Percentiles rank a stretch among this genome's conserved stretches.
phyloP scores from a whole-genome alignment of 2,888 invertebrate genomes.

The Tuberolachnus salignus region DNA sequence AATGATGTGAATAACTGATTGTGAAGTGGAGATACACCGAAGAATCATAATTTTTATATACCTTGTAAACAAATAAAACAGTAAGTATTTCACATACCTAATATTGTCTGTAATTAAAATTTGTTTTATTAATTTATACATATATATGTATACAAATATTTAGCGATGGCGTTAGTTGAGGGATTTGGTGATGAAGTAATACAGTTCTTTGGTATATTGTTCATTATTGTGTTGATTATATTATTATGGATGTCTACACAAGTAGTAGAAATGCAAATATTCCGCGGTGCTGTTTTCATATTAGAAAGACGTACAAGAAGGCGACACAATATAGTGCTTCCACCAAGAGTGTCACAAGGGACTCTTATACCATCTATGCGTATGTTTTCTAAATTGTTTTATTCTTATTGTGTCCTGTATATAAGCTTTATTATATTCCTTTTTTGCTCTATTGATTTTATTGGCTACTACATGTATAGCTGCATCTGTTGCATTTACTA shows the following conservation, averaged over 20 bases:
- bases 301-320: conserved; percentile 64
- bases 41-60: not conserved
- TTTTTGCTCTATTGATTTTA: conserved; percentile 1
- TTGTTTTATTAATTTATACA: not conserved
- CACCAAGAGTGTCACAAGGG: conserved; percentile 22
- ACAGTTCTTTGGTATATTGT: conserved; percentile 71
- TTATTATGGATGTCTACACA: conserved; percentile 80
- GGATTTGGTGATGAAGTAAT: conserved; percentile 85
- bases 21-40: conserved; percentile 2
- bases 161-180: conserved; percentile 76
- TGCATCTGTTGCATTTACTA: not conserved
- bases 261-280: conserved; percentile 72
- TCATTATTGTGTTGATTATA: conserved; percentile 67
- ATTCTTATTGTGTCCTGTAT: no score
- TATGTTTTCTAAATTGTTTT: not conserved
- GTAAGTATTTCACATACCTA: conserved; percentile 13
- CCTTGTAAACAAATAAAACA: not conserved
- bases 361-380: not conserved
- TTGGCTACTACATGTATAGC: conserved; percentile 7
- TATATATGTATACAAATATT: conserved; percentile 21
- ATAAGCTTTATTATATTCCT: not conserved
- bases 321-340: conserved; percentile 23
- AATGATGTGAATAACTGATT: conserved; percentile 20
- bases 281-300: conserved; percentile 71
- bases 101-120: not conserved